Percentiles rank a stretch among this genome's conserved stretches.
These are phyloP conservation scores for Lophius americanus DNA, from an alignment of 2,797 vertebrate genomes.

Conservation along the genomic window DNA sequence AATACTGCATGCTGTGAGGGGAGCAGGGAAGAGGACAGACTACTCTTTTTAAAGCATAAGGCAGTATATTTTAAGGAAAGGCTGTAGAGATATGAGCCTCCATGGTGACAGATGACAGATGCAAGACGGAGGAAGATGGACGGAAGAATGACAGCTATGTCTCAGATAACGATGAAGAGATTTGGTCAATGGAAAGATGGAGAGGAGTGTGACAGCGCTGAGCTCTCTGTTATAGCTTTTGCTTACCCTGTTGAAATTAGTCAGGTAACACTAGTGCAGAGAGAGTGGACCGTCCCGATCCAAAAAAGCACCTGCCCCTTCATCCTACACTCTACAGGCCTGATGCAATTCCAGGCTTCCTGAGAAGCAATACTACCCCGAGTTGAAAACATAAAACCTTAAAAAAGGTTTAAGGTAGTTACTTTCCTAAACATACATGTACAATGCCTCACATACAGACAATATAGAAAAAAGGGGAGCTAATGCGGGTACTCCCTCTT, in stretches of 20 bases:
- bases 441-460: constrained; percentile 47
- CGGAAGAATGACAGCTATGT: constrained; percentile 55
- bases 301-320: constrained; percentile 96
- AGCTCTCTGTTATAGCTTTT: constrained; percentile 59
- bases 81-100: constrained; percentile 47
- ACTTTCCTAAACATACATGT: constrained; percentile 71
- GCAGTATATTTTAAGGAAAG: constrained; percentile 41
- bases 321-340: constrained; percentile 85
- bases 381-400: constrained; percentile 77
- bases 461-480: constrained; percentile 41
- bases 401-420: constrained; percentile 52
- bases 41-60: constrained; percentile 40
- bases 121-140: constrained; percentile 38
- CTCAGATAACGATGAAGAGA: constrained; percentile 45
- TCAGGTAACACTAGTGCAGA: constrained; percentile 95
- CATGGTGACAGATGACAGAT: constrained; percentile 48
- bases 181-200: constrained; percentile 42
- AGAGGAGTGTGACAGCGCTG: constrained; percentile 65
- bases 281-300: constrained; percentile 88
- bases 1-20: constrained; percentile 51
- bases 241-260: constrained; percentile 92
- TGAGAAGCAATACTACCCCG: constrained; percentile 65
- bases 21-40: constrained; percentile 33
- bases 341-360: constrained; percentile 63
- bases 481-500: constrained; percentile 35